Percentiles rank a stretch among this genome's conserved stretches.
phyloP scores from a whole-genome alignment of 2,113 vertebrate species.

The Bambusicola thoracicus region DNA sequence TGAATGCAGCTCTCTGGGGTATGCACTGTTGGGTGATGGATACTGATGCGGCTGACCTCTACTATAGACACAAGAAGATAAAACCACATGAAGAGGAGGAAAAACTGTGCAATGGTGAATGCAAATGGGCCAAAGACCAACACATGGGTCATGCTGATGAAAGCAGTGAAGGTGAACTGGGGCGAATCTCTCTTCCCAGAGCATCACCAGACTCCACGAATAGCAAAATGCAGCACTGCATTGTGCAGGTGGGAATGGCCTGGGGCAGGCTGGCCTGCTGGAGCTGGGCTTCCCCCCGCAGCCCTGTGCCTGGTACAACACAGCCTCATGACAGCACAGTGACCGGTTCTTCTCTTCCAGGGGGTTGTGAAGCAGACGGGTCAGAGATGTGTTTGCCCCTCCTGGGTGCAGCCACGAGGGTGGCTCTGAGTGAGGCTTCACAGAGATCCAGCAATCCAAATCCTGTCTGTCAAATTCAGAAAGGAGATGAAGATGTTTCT shows the following conservation, averaged over 20 bases:
- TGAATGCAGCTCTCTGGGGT: not conserved
- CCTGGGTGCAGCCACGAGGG: not conserved
- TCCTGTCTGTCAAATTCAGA: conserved; percentile 48
- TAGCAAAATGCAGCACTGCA: rapidly evolving
- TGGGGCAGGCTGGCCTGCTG: not conserved
- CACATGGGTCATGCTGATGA: not conserved
- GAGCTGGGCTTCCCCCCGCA: not conserved
- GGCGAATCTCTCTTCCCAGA: not conserved
- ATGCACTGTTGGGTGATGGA: rapidly evolving
- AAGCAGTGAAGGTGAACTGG: not conserved
- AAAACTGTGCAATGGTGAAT: rapidly evolving
- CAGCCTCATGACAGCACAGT: not conserved
- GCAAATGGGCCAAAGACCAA: not conserved
- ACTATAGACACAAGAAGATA: not conserved
- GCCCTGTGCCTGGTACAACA: too few relatives aligned
- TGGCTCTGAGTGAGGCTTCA: not conserved
- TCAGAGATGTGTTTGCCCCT: not conserved
- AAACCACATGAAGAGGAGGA: not conserved
- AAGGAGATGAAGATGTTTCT: conserved; percentile 36
- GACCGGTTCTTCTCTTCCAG: not conserved
- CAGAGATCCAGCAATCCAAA: not conserved
- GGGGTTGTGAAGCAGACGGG: not conserved
- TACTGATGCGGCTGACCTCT: not conserved
- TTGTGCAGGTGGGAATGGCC: not conserved
- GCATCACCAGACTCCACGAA: rapidly evolving